These are phyloP conservation scores for Eumacrocentrus americanus DNA, from an alignment of 2,888 invertebrate genomes.

Conservation along the genomic window DNA sequence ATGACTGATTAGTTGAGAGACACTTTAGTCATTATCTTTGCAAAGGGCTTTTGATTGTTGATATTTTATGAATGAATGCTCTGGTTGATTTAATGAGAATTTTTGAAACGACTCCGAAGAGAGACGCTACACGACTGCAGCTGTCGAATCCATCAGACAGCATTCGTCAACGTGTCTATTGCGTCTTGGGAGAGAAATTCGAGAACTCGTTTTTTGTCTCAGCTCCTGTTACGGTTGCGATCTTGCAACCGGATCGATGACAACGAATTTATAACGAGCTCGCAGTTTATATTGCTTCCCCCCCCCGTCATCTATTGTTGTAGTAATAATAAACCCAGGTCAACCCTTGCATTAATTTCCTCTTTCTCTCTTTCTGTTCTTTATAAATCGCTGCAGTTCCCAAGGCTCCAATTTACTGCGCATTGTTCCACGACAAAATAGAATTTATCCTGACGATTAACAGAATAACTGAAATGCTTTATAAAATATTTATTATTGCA, in stretches of 20 bases:
- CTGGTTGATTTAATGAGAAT: no score
- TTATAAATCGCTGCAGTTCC: slow-evolving; percentile 5
- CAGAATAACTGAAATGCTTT: background rate
- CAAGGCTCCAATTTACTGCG: background rate
- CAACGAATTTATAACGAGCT: slow-evolving; percentile 12
- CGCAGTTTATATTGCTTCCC: background rate
- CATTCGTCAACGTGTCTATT: slow-evolving; percentile 1
- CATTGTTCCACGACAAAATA: background rate
- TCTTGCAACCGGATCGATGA: slow-evolving; percentile 31
- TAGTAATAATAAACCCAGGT: background rate
- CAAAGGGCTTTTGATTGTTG: no score
- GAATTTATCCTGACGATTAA: background rate
- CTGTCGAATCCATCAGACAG: slow-evolving; percentile 5
- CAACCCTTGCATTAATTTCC: no score
- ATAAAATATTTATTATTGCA: background rate
- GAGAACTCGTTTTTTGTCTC: slow-evolving; percentile 21
- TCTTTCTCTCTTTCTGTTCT: no score
- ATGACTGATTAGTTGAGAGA: no score
- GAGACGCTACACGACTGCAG: slow-evolving; percentile 17
- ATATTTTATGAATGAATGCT: no score
- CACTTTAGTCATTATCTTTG: no score
- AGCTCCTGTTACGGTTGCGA: slow-evolving; percentile 13
- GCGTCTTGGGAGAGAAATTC: slow-evolving; percentile 25
- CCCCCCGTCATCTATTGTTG: background rate
- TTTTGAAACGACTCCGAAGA: background rate